Evolutionary conservation across 1,140 invertebrate genomes (phyloP), one percentile per base, ranked within the genome.

Genomic region (Brachionus manjavacas): DNA sequence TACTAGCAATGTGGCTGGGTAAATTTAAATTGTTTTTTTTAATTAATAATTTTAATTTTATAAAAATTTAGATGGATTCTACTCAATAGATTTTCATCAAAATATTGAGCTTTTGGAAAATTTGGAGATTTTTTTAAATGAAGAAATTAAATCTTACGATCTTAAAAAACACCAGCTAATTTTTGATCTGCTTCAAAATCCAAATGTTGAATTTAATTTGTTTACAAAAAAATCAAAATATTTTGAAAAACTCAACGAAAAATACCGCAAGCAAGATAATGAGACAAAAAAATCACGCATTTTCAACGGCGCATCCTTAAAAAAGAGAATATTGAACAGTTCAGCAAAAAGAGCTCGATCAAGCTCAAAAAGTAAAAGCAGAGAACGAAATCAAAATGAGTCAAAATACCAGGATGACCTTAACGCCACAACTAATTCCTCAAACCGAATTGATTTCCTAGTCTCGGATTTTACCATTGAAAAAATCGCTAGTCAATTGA

Each of bases 401-500:
- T 20, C 31, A 41, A 39, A 39, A 49, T 9, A 46, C 12, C 72
- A 49, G 31, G 72, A 76, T 23, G 72, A 76, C 7, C n/a, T 76
- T 11, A 76, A 76, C 28, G 12, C 20, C 23, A 76, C 70, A 43
- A 74, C 43, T 35, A 76, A n/a, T 16, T 76, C 72, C 7, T n/a
- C 72, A 49, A 28, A 25, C 8, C 39, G 43, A 12, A 49, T 49
- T 12, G 72, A 76, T 49, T 76, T 76, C 31, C 41, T 76, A 28
- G 8, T 76, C 11, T 49, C 39, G 7, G 72, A 76, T 76, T 76
- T 25, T 76, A 20, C 72, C 16, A 81, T 60, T 23, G 79, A 81
- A 41, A 64, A 39, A 43, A 64, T 81, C 16, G 79, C 79, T 46
- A 81, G 64, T 81, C 79, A 81, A 28, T 43, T 81, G 20, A 81